Conservation (phyloP, 2,888 invertebrate genomes). For the Listrodromus nycthemerus region DNA sequence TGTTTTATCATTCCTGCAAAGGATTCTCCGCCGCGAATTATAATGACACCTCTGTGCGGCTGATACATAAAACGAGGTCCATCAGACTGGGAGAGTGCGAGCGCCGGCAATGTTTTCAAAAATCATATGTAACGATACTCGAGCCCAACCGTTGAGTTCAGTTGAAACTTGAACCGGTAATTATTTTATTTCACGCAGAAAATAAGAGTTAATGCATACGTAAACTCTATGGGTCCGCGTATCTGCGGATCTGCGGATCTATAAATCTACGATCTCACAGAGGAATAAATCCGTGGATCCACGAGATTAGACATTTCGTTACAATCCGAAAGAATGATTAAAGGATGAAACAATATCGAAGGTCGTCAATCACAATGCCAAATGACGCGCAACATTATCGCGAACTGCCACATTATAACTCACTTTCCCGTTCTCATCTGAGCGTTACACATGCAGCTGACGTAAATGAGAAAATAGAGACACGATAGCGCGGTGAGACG, state of each 20-base stretch:
- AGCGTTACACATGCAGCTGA: not conserved
- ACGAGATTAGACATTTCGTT: not conserved
- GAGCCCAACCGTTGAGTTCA: not conserved
- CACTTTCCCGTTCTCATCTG: not conserved
- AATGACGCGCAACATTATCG: not conserved
- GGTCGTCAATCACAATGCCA: not conserved
- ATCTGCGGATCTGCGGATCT: no score
- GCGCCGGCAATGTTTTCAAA: not conserved
- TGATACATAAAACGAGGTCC: not conserved
- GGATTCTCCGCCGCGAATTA: conserved; percentile 12
- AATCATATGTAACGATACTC: not conserved
- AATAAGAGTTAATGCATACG: no score
- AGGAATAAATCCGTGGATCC: not conserved
- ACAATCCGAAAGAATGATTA: not conserved
- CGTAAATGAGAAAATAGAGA: conserved; percentile 44
- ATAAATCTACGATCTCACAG: no score
- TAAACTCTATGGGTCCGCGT: no score
- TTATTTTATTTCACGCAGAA: no score
- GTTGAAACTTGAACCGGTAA: no score
- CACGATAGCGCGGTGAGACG: conserved; percentile 44
- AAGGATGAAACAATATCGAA: not conserved
- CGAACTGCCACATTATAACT: not conserved
- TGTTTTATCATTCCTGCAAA: conserved; percentile 19
- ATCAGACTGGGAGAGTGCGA: not conserved
- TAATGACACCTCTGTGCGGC: conserved; percentile 17